Conservation (phyloP, 2,797 vertebrate species). For the Gallinago stenura region DNA sequence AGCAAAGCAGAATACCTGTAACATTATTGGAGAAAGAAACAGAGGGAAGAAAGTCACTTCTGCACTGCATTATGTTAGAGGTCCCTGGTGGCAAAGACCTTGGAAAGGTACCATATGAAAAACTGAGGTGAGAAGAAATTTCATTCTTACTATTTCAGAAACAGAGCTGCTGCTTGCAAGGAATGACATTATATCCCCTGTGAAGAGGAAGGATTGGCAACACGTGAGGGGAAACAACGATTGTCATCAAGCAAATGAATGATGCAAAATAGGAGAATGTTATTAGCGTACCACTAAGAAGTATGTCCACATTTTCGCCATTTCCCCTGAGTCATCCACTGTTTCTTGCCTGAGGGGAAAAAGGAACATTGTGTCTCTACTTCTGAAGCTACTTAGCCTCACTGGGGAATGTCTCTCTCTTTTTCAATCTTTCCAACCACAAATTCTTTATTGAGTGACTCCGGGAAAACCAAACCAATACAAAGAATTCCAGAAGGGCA, state of each 20-base stretch:
- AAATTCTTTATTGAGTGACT: conserved; percentile 39
- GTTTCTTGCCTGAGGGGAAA: neutral
- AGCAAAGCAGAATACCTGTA: neutral
- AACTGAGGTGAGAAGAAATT: neutral
- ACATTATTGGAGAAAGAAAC: neutral
- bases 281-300: neutral
- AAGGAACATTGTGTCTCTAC: neutral
- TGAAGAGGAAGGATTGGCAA: neutral
- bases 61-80: neutral
- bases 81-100: neutral
- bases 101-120: neutral
- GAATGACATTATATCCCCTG: neutral
- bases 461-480: neutral
- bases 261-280: neutral
- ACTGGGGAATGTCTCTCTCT: neutral
- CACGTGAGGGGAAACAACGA: neutral
- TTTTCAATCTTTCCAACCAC: conserved; percentile 43
- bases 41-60: neutral
- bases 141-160: conserved; percentile 2
- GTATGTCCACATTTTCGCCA: neutral
- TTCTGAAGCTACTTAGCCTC: neutral
- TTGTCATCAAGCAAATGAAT: neutral
- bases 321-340: neutral
- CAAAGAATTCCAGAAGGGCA: conserved; percentile 32
- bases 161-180: neutral